These are phyloP conservation scores for Reinhardtius hippoglossoides DNA, from an alignment of 2,113 vertebrate genomes.

Conservation along the genomic window DNA sequence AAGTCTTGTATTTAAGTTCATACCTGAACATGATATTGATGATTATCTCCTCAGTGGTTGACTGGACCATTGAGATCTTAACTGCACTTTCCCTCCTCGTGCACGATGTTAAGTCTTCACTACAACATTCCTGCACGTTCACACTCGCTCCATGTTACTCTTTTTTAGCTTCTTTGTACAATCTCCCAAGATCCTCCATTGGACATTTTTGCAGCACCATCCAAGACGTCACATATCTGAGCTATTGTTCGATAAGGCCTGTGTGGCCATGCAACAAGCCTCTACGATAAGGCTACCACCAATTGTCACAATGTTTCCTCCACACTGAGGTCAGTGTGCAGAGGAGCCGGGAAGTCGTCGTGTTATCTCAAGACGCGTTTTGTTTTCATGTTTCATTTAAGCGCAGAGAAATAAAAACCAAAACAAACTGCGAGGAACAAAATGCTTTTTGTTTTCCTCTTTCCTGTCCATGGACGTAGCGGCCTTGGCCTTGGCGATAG, in stretches of 20 bases:
- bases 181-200: conserved; percentile 13
- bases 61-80: neutral
- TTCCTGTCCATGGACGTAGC: conserved; percentile 42
- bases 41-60: neutral
- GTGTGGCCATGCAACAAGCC: neutral
- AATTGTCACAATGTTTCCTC: conserved; percentile 57
- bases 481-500: conserved; percentile 22
- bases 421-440: neutral
- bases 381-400: conserved; percentile 22
- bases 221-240: conserved; percentile 27
- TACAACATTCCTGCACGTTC: conserved; percentile 8
- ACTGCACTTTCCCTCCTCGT: neutral
- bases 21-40: neutral
- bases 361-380: conserved; percentile 40
- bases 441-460: conserved; percentile 45
- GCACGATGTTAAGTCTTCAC: neutral
- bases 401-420: conserved; percentile 18
- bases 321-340: conserved; percentile 25
- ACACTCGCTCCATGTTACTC: conserved; percentile 4
- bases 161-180: conserved; percentile 10
- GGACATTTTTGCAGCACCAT: conserved; percentile 25
- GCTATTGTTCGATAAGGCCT: conserved; percentile 63
- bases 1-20: conserved; percentile 15
- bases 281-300: conserved; percentile 56
- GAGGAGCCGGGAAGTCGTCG: conserved; percentile 20